phyloP scores from a whole-genome alignment of 2,888 invertebrate genomes.

The Morpho deidamia region DNA sequence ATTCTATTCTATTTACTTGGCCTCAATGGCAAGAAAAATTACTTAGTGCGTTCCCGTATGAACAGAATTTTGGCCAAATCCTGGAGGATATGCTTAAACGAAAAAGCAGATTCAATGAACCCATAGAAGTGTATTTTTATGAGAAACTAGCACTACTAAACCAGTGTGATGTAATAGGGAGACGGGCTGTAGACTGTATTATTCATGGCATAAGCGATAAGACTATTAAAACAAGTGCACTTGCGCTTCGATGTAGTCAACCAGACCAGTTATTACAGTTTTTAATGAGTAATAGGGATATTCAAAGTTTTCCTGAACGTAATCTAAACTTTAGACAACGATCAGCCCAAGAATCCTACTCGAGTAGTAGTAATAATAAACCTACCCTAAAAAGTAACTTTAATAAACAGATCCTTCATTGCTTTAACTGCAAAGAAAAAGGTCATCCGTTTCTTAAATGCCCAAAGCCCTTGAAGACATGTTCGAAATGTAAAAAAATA shows the following conservation, averaged over 20 bases:
- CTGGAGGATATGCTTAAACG: slow-evolving; percentile 18
- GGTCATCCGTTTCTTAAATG: not conserved
- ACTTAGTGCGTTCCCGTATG: too few species aligned
- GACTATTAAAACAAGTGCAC: slow-evolving; percentile 22
- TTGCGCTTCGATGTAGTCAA: slow-evolving; percentile 20
- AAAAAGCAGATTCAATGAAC: slow-evolving; percentile 16
- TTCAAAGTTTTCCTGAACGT: too few species aligned
- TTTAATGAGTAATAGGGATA: too few species aligned
- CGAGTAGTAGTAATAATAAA: too few species aligned
- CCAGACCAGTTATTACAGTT: slow-evolving; percentile 10
- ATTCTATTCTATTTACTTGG: too few species aligned
- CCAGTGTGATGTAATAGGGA: slow-evolving; percentile 20
- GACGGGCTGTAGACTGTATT: slow-evolving; percentile 27
- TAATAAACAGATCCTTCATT: not conserved
- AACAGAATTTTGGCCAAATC: slow-evolving; percentile 15
- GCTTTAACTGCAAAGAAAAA: slow-evolving; percentile 7
- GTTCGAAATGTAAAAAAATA: too few species aligned
- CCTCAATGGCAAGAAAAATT: too few species aligned
- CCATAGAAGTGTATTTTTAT: slow-evolving; percentile 24
- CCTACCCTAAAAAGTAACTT: too few species aligned
- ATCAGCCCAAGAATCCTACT: too few species aligned
- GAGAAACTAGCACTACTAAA: slow-evolving; percentile 22
- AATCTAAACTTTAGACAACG: too few species aligned
- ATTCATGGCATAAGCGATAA: slow-evolving; percentile 26
- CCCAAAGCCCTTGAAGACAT: too few species aligned